Evolutionary conservation across 2,113 vertebrate genomes (phyloP).

Genomic region (Cebus imitator): DNA sequence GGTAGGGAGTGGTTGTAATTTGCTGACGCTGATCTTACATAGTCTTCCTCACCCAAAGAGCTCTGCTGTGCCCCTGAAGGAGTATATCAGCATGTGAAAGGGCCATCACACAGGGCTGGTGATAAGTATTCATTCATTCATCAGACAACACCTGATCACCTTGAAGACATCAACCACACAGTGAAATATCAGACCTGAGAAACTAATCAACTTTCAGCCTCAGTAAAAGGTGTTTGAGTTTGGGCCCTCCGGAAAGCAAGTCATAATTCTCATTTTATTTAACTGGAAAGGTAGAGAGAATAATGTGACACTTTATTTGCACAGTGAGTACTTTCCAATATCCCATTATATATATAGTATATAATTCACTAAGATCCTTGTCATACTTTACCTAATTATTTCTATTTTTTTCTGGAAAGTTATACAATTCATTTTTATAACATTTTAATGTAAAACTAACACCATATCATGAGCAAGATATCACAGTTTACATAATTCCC

Average conservation of each 20-base stretch:
- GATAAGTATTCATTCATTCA: background rate
- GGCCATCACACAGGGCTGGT: background rate
- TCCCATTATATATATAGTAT: background rate
- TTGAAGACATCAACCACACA: background rate
- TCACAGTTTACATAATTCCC: slow-evolving; percentile 61
- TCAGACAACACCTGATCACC: background rate
- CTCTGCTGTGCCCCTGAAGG: background rate
- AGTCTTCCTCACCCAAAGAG: no score
- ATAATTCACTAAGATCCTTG: background rate
- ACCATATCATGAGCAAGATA: slow-evolving; percentile 32
- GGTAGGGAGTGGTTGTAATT: background rate
- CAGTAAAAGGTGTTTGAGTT: background rate
- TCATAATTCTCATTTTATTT: background rate
- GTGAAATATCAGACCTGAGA: background rate
- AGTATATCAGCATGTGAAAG: background rate
- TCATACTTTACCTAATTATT: background rate
- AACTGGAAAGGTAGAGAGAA: background rate
- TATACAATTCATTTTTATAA: slow-evolving; percentile 65
- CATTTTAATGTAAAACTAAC: slow-evolving; percentile 61
- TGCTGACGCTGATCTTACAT: background rate
- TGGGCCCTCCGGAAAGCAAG: background rate
- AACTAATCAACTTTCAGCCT: background rate
- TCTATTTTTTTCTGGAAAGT: background rate
- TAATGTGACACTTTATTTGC: background rate
- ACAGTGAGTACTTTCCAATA: background rate